Evolutionary conservation across 1,140 invertebrate genomes (phyloP).

Genomic region (Drosophila obscura): DNA sequence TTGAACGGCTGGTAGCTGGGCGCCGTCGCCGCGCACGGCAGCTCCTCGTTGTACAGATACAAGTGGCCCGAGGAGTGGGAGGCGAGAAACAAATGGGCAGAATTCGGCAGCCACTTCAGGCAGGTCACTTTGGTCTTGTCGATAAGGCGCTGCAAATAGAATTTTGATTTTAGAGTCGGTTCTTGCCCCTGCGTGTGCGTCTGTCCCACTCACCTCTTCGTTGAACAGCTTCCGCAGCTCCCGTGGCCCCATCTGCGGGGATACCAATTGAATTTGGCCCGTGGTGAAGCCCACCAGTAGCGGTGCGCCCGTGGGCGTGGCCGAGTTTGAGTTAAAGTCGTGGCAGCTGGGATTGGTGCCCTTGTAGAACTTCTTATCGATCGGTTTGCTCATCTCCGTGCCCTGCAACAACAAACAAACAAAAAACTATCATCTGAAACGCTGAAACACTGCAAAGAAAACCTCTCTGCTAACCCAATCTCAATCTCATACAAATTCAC

Average conservation of each 20-base stretch:
- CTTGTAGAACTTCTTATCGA: constrained; percentile 99
- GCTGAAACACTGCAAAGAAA: neutral
- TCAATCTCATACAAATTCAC: constrained; percentile 36
- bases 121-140: constrained; percentile 99
- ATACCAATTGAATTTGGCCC: constrained; percentile 98
- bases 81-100: constrained; percentile 95
- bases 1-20: constrained; percentile 98
- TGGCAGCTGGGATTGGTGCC: constrained; percentile 99
- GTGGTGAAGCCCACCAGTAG: constrained; percentile 98
- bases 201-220: constrained; percentile 92
- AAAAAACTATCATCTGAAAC: too few relatives aligned
- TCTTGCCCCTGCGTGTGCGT: neutral
- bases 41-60: constrained; percentile 98
- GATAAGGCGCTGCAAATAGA: constrained; percentile 91
- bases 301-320: constrained; percentile 91
- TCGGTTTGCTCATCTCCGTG: constrained; percentile 96
- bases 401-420: constrained; percentile 86
- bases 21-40: constrained; percentile 92
- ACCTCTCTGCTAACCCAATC: constrained; percentile 4
- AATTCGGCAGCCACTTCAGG: constrained; percentile 98
- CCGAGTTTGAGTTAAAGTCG: constrained; percentile 96
- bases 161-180: neutral
- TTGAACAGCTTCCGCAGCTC: constrained; percentile 98
- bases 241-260: constrained; percentile 98
- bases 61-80: constrained; percentile 98